Percentiles rank a stretch among this genome's conserved stretches.
Conservation (phyloP, 2,888 invertebrate genomes). For the Gryllus longicercus region DNA sequence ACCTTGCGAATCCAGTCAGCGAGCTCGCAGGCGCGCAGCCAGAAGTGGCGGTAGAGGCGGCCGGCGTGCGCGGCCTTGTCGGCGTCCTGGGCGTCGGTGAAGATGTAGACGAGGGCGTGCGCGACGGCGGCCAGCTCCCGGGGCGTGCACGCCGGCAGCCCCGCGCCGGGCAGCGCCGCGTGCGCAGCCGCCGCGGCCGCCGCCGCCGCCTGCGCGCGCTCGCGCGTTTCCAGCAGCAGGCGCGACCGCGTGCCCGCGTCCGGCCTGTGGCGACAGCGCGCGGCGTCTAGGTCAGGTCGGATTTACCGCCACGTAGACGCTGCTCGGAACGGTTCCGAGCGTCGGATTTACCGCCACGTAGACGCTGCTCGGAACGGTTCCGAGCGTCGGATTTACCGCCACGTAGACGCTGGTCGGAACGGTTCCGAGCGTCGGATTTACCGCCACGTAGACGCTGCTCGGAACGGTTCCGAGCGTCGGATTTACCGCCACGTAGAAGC, state of each 20-base stretch:
- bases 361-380: too few species aligned
- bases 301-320: too few species aligned
- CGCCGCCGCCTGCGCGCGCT: conserved; percentile 42
- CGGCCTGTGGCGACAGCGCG: not conserved
- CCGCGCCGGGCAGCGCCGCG: conserved; percentile 41
- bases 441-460: too few species aligned
- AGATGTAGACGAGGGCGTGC: conserved; percentile 43
- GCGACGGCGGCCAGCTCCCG: conserved; percentile 41
- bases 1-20: conserved; percentile 42
- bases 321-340: too few species aligned
- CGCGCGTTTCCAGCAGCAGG: conserved; percentile 41
- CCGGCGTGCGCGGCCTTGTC: conserved; percentile 41
- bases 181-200: conserved; percentile 42
- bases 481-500: too few species aligned
- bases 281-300: too few species aligned
- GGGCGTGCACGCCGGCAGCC: conserved; percentile 43
- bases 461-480: too few species aligned
- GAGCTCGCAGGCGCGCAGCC: conserved; percentile 41
- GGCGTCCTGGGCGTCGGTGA: conserved; percentile 42
- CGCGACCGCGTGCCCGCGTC: conserved; percentile 39
- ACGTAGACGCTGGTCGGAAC: too few species aligned
- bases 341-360: too few species aligned
- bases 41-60: conserved; percentile 41
- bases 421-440: too few species aligned
- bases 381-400: too few species aligned